A percentile compares a stretch with the other conserved stretches of the same genome.
These are phyloP conservation scores for Kryphioiulus occultus DNA, from an alignment of 2,888 invertebrate genomes.

Conservation along the genomic window DNA sequence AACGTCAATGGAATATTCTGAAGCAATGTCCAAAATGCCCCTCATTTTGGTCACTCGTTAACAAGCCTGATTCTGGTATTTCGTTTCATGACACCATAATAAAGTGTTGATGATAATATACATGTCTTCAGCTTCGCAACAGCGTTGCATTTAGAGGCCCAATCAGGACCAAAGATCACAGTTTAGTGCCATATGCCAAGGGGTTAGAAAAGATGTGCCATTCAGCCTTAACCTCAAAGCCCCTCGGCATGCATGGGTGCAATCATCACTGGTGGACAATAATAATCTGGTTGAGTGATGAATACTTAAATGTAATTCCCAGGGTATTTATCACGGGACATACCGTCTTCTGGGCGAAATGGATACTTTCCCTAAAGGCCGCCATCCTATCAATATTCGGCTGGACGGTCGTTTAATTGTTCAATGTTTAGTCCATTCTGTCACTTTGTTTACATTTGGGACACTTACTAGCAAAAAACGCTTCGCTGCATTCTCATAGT, in stretches of 20 bases:
- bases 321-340: conserved; percentile 30
- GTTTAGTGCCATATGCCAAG: conserved; percentile 30
- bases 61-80: conserved; percentile 19
- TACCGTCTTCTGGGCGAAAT: conserved; percentile 15
- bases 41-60: background rate
- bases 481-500: conserved; percentile 31
- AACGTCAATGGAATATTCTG: conserved; percentile 11
- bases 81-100: conserved; percentile 27
- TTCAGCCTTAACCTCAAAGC: conserved; percentile 8
- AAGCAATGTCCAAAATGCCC: conserved; percentile 30
- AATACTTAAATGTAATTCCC: conserved; percentile 28
- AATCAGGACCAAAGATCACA: background rate
- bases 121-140: background rate
- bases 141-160: background rate
- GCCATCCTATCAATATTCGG: conserved; percentile 37
- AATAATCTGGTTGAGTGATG: conserved; percentile 27
- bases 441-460: conserved; percentile 43
- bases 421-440: conserved; percentile 46
- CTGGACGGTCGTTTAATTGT: conserved; percentile 44
- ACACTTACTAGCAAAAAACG: conserved; percentile 41
- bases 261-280: conserved; percentile 25
- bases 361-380: background rate
- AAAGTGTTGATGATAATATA: conserved; percentile 33
- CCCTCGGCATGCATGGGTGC: conserved; percentile 21
- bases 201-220: conserved; percentile 25